These are phyloP conservation scores for Ischnura elegans DNA, from an alignment of 2,888 invertebrate genomes.

Conservation along the genomic window DNA sequence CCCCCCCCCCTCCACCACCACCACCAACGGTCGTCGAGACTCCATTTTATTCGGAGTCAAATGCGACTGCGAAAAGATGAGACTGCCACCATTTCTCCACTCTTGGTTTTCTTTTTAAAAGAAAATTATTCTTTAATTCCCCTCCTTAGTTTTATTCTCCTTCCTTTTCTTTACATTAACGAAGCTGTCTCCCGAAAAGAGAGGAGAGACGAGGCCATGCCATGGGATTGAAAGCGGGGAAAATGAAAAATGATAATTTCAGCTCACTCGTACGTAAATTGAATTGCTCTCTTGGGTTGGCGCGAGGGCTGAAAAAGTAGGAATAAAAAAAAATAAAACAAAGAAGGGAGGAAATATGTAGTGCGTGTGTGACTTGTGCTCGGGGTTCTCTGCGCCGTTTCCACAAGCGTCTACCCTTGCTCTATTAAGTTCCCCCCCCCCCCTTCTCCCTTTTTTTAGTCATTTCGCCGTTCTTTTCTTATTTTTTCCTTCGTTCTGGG, in stretches of 20 bases:
- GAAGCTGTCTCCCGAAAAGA: not conserved
- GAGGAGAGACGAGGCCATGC: not conserved
- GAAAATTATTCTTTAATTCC: too few species aligned
- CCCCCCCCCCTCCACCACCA: too few species aligned
- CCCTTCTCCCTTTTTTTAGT: not conserved
- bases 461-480: not conserved
- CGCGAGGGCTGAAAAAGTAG: not conserved
- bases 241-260: constrained; percentile 20
- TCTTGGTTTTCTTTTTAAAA: not conserved
- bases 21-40: not conserved
- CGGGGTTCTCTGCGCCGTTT: too few species aligned
- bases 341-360: not conserved
- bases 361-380: not conserved
- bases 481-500: not conserved
- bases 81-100: not conserved
- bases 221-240: not conserved
- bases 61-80: not conserved
- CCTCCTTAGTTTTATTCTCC: too few species aligned
- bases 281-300: not conserved
- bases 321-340: too few species aligned
- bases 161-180: not conserved
- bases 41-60: not conserved
- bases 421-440: too few species aligned
- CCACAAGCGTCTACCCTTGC: too few species aligned
- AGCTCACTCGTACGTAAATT: not conserved